Base-by-base conservation (phyloP, 2,797 vertebrate species). In the Pteronotus mesoamericanus region DNA sequence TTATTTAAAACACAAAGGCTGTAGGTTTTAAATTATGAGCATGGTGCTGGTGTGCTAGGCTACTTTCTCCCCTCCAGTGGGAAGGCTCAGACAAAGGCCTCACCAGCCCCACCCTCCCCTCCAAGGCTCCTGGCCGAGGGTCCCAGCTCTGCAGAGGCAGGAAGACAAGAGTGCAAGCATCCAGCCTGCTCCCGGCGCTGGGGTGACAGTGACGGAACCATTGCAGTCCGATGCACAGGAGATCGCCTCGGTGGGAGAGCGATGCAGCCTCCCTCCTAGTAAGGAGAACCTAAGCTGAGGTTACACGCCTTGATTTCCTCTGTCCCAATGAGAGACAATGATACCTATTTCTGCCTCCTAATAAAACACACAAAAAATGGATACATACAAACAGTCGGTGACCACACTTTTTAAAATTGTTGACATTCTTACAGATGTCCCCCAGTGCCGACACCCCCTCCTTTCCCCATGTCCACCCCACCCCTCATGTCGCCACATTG, bases 31-130 rank as follows among this genome's bases (percentile, higher is more conserved):
- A 4, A 37, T 57, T 24, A 14, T 14, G 22, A 87, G 66, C 42
- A 9, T 29, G 26, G 59, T 51, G 44, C 48, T 75, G 8, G 75
- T 83, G 86, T 68, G 64, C 46, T 89, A 46, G 95, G 86, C 51
- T 80, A 39, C 61, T 68, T 51, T n/a, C 79, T 89, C 42, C 61
- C 26, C 34, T 82, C 86, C n/a, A n/a, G n/a, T n/a, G n/a, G n/a
- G n/a, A n/a, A n/a, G n/a, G n/a, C n/a, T n/a, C n/a, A n/a, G n/a
- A n/a, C n/a, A n/a, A 42, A 82, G 75, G 34, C 57, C 26, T 77
- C 55, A 57, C 74, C 34, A 71, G 82, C 86, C 93, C 94, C 44
- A 94, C 95, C 94, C 85, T 32, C 89, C 42, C 53, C 42, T 32
- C 84, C 26, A 0, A 21, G 55, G 57, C 89, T 80, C 61, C 42